Percentiles rank a stretch among this genome's conserved stretches.
Conservation (phyloP, 1,140 invertebrate genomes). For the Eciton burchellii region DNA sequence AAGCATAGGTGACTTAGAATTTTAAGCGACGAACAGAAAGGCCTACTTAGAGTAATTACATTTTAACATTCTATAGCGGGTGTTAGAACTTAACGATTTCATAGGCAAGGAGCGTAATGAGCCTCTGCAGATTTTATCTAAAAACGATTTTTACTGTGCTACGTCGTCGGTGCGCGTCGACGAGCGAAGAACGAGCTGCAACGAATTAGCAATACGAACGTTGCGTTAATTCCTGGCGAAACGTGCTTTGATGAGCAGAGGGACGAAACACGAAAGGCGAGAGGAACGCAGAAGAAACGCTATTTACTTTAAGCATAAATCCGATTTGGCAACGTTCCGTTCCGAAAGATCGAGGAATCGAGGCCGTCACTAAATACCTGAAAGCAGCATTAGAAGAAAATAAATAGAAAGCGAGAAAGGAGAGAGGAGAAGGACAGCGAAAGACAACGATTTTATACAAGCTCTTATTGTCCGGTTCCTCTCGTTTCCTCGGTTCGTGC, state of each 20-base stretch:
- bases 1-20: conserved; percentile 65
- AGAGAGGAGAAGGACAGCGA: conserved; percentile 49
- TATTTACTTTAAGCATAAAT: conserved; percentile 69
- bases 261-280: neutral
- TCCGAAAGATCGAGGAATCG: conserved; percentile 45
- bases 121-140: conserved; percentile 53
- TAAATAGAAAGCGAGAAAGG: conserved; percentile 2
- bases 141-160: conserved; percentile 25
- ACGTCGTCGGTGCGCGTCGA: conserved; percentile 25
- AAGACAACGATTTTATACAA: conserved; percentile 70
- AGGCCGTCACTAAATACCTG: conserved; percentile 18
- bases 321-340: conserved; percentile 61
- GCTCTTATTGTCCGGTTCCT: conserved; percentile 61
- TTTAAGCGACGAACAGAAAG: conserved; percentile 78
- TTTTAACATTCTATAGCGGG: conserved; percentile 66
- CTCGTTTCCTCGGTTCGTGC: conserved; percentile 68
- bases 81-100: conserved; percentile 60
- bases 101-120: conserved; percentile 34
- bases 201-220: conserved; percentile 13
- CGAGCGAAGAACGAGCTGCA: conserved; percentile 17
- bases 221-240: conserved; percentile 41
- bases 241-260: conserved; percentile 10
- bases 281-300: neutral
- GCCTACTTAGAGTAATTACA: conserved; percentile 79
- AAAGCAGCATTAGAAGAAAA: conserved; percentile 14